phyloP scores from a whole-genome alignment of 53 echinoderm and acorn worm species.

The Henricia sp. region DNA sequence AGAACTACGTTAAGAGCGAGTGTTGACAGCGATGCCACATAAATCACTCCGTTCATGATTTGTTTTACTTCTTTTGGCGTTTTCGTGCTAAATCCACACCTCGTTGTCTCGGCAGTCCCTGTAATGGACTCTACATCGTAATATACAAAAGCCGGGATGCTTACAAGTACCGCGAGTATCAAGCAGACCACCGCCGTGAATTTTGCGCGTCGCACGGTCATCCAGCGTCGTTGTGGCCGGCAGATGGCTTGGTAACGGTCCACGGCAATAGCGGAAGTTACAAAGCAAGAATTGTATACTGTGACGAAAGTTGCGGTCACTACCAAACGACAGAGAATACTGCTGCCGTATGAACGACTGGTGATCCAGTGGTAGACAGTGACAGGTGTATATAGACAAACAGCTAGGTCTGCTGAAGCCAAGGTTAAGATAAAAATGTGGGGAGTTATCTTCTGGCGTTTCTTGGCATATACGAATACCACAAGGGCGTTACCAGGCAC shows the following conservation, averaged over 20 bases:
- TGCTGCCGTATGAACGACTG: constrained; percentile 6
- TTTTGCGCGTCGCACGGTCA: constrained; percentile 23
- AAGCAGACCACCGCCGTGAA: not conserved
- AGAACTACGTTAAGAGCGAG: not conserved
- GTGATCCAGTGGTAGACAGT: constrained; percentile 29
- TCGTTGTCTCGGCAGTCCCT: not conserved
- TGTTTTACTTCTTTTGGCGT: not conserved
- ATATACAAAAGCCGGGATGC: constrained; percentile 1
- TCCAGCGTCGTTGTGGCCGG: constrained; percentile 35
- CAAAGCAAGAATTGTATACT: constrained; percentile 32
- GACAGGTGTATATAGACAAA: constrained; percentile 28
- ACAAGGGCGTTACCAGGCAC: constrained; percentile 33
- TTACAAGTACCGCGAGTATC: not conserved
- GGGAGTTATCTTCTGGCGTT: constrained; percentile 18
- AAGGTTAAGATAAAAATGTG: constrained; percentile 43
- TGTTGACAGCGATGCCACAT: not conserved
- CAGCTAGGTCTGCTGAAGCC: constrained; percentile 9
- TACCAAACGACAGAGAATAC: constrained; percentile 33
- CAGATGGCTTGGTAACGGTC: constrained; percentile 53
- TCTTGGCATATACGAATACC: constrained; percentile 30
- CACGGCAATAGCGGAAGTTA: constrained; percentile 33
- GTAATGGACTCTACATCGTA: not conserved
- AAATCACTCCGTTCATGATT: not conserved
- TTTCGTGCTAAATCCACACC: not conserved
- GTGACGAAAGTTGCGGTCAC: not conserved